Evolutionary conservation across 2,888 invertebrate species (phyloP).

Genomic region (Aphrophora alni): DNA sequence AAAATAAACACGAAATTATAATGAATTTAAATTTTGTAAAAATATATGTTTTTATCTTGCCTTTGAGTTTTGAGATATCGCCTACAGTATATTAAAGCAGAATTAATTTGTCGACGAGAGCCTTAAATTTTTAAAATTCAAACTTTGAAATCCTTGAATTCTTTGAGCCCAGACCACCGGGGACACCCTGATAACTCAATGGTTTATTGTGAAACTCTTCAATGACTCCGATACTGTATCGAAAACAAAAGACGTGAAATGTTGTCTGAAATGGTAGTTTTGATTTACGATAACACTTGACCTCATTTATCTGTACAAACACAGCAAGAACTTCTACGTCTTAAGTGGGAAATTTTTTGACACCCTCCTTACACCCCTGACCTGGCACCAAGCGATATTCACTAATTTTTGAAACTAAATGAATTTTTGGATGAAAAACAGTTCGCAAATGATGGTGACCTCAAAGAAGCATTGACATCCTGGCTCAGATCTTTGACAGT

Average conservation of each 20-base stretch:
- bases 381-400: slow-evolving; percentile 42
- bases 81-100: too few species aligned
- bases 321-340: neutral
- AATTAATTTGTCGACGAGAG: too few species aligned
- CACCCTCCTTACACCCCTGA: slow-evolving; percentile 40
- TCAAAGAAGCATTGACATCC: neutral
- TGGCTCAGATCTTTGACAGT: slow-evolving; percentile 4
- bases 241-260: slow-evolving; percentile 35
- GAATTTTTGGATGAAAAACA: slow-evolving; percentile 23
- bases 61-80: too few species aligned
- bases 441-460: slow-evolving; percentile 16
- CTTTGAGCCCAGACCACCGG: too few species aligned
- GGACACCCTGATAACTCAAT: too few species aligned
- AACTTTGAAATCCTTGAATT: too few species aligned
- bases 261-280: slow-evolving; percentile 20
- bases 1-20: too few species aligned
- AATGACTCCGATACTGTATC: slow-evolving; percentile 17
- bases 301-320: slow-evolving; percentile 31
- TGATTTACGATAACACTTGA: too few species aligned
- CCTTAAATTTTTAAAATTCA: too few species aligned
- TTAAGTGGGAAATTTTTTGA: slow-evolving; percentile 35
- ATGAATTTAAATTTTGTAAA: too few species aligned
- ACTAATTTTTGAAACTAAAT: slow-evolving; percentile 40
- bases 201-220: neutral
- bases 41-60: too few species aligned